Evolutionary conservation across 2,888 invertebrate species (phyloP).

Genomic region (Patella ulyssiponensis): DNA sequence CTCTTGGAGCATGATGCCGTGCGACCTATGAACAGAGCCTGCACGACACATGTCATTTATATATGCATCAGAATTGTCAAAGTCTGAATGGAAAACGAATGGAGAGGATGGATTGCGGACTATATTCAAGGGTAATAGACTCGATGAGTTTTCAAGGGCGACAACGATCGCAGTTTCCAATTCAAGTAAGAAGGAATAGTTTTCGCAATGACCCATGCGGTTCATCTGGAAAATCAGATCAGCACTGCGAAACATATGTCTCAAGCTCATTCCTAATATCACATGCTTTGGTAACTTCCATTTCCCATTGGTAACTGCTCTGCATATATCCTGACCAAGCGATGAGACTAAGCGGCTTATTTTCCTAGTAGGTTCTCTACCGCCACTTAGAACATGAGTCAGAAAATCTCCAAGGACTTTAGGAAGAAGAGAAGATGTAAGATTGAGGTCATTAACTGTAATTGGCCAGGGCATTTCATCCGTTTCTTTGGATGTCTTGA

Average conservation of each 20-base stretch:
- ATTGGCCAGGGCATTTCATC: too few relatives aligned
- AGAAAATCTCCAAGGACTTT: too few relatives aligned
- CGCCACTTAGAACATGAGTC: too few relatives aligned
- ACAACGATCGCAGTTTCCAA: conserved; percentile 39
- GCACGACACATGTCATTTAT: conserved; percentile 38
- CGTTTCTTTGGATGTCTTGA: too few relatives aligned
- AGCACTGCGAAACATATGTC: conserved; percentile 33
- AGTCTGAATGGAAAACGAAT: conserved; percentile 50
- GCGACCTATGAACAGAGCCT: conserved; percentile 44
- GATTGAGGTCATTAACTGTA: too few relatives aligned
- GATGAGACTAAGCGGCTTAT: conserved; percentile 25
- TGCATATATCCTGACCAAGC: conserved; percentile 40
- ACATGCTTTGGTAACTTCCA: conserved; percentile 39
- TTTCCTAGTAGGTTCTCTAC: too few relatives aligned
- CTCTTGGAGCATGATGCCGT: conserved; percentile 53
- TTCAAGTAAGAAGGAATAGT: conserved; percentile 35
- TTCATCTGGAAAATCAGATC: conserved; percentile 31
- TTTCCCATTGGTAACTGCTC: conserved; percentile 37
- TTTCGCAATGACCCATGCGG: conserved; percentile 40
- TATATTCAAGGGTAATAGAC: conserved; percentile 37
- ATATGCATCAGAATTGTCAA: conserved; percentile 47
- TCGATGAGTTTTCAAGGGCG: conserved; percentile 38
- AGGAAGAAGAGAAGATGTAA: too few relatives aligned
- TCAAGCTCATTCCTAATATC: conserved; percentile 35
- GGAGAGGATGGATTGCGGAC: conserved; percentile 31